Evolutionary conservation across 2,888 invertebrate genomes (phyloP), one percentile per base, ranked within the genome.

Genomic region (Rhamphomyia laevipes): DNA sequence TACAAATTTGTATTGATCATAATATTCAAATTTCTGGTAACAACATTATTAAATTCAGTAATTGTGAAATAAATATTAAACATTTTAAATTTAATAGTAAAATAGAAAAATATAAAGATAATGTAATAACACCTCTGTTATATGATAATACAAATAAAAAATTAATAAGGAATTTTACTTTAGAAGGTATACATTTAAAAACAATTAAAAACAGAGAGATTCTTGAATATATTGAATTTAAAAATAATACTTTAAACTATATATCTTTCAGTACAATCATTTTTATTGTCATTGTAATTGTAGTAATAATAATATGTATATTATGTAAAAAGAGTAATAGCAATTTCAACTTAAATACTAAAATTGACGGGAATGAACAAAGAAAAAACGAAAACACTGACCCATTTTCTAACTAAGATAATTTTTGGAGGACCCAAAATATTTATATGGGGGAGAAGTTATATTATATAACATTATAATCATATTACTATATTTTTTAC

Each of bases 341-440:
- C 40, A 48, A 43, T 37, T 35, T 16, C 30, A 43, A 44, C 30
- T 13, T 27, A 31, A 45, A 27, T 21, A 31, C 5, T 27, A 27
- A 44, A 44, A 48, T 38, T 44, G 23, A 31, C n/a, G 40, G 15
- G 44, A 31, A 40, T 21, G 31, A 47, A 16, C 16, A 31, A 48
- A 37, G n/a, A 18, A 37, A 38, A 21, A 44, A 30, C 12, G 33
- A 40, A 48, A 48, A 10, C 23, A 44, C 15, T 31, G 31, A 48
- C 16, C 31, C 41, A 16, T 41, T 15, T 46, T 40, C n/a, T 30
- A n/a, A 41, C 17, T 46, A 38, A 16, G 7, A 16, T 38, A 30
- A 23, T 47, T 47, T 47, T 47, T 47, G 47, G 47, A 16, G 47
- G 35, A 47, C 47, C 23, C 38, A 30, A 38, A 46, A 40, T 27